Evolutionary conservation across 2,888 invertebrate genomes (phyloP).

Genomic region (Hypena proboscidalis): DNA sequence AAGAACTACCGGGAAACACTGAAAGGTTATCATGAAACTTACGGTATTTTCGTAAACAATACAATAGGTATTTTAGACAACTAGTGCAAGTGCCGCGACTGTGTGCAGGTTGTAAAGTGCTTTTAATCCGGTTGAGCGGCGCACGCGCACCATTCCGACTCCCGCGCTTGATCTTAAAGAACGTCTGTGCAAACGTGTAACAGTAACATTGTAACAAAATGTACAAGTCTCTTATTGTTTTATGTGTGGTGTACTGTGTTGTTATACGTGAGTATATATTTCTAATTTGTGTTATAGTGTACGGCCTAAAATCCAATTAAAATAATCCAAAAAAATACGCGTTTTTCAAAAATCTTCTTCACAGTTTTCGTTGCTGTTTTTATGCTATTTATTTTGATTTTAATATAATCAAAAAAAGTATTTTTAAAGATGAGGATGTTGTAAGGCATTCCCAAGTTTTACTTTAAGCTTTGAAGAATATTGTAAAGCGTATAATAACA

Average conservation of each 20-base stretch:
- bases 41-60: neutral
- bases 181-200: conserved; percentile 45
- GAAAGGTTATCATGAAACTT: too few species aligned
- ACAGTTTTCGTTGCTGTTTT: neutral
- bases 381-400: too few species aligned
- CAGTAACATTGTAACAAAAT: conserved; percentile 48
- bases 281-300: neutral
- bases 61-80: conserved; percentile 20
- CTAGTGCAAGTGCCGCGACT: conserved; percentile 41
- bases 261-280: conserved; percentile 68
- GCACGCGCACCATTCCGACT: conserved; percentile 72
- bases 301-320: too few species aligned
- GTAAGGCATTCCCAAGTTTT: conserved; percentile 2
- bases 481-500: conserved; percentile 15
- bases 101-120: conserved; percentile 53
- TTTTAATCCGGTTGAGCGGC: conserved; percentile 73
- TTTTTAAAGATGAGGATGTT: too few species aligned
- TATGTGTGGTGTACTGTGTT: conserved; percentile 71
- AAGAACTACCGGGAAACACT: too few species aligned
- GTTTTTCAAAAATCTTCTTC: neutral
- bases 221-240: conserved; percentile 68
- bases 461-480: too few species aligned
- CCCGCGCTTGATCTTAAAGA: conserved; percentile 62
- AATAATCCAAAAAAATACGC: neutral
- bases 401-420: too few species aligned